These are phyloP conservation scores for Neoarius graeffei DNA, from an alignment of 2,113 vertebrate genomes.

Conservation along the genomic window DNA sequence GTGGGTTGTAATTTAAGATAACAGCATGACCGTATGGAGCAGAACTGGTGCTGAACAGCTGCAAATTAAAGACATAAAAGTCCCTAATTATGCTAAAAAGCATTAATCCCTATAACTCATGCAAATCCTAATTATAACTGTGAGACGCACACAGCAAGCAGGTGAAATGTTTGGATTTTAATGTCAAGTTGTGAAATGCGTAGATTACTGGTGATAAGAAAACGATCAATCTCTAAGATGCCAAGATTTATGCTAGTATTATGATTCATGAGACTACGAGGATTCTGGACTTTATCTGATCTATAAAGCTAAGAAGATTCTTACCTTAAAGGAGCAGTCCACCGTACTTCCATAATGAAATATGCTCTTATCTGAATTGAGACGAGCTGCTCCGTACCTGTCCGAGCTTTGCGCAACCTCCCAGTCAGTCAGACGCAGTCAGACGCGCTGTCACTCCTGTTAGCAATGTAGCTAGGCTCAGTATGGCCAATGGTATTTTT, in stretches of 20 bases:
- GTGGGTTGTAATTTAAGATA: background rate
- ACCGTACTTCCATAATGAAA: too few relatives aligned
- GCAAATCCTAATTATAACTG: background rate
- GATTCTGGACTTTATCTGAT: background rate
- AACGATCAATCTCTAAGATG: background rate
- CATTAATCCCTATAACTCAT: background rate
- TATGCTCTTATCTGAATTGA: too few relatives aligned
- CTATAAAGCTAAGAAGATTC: background rate
- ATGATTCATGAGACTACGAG: background rate
- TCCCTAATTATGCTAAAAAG: slow-evolving; percentile 1
- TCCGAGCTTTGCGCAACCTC: too few relatives aligned
- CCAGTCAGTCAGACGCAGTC: too few relatives aligned
- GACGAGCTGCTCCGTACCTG: too few relatives aligned
- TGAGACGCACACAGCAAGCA: background rate
- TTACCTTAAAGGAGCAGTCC: too few relatives aligned
- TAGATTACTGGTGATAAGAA: background rate
- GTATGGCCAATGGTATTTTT: too few relatives aligned
- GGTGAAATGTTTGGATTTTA: background rate
- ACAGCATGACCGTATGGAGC: background rate
- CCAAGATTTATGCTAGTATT: background rate
- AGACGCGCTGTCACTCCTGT: too few relatives aligned
- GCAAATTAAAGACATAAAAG: slow-evolving; percentile 19
- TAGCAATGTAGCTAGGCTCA: too few relatives aligned
- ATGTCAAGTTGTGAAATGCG: background rate
- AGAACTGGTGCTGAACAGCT: background rate